Base-by-base conservation (phyloP, 2,888 invertebrate species). In the Dynastes hyllus region DNA sequence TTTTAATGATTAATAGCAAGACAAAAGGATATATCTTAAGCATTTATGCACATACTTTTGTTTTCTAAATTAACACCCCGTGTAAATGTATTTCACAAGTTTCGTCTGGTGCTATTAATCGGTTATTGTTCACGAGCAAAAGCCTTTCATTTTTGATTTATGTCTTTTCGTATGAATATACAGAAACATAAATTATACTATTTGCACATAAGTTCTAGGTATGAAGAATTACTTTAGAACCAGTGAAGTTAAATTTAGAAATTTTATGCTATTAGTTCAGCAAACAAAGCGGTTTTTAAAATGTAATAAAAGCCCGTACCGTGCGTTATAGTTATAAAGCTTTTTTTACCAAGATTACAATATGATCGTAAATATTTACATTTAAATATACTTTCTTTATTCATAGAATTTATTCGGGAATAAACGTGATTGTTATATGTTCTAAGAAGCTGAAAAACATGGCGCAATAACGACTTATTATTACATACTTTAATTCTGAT, bases 271-370 rank as follows among this genome's bases (percentile, higher is more conserved):
- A n/a, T 67, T 45, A 58, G 55, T 16, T 67, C 45, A n/a, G 2
- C n/a, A 22, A 67, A 67, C 66, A 67, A 67, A 66, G 40, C 66
- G 66, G 40, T 67, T 67, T 67, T 45, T 45, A 37, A 45, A 45
- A 67, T 67, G 9, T 40, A 22, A 67, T 67, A 67, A 67, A 67
- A 45, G 22, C n/a, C 22, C 55, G 55, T 27, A 8, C 22, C 22
- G 6, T 22, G 55, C 22, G 8, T 22, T 58, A 22, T 58, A 22
- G 55, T 58, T 58, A 58, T 53, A 22, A 58, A 58, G 22, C 8
- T 16, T 58, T 58, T 58, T 58, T 16, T 58, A 58, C 22, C 55
- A 22, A 16, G 55, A 58, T 58, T 58, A 40, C 11, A 40, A 45
- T 45, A 45, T 45, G 6, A 22, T 67, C 45, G 66, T 45, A 67